Conservation (phyloP, 1,140 invertebrate species). For the Penaeus vannamei region DNA sequence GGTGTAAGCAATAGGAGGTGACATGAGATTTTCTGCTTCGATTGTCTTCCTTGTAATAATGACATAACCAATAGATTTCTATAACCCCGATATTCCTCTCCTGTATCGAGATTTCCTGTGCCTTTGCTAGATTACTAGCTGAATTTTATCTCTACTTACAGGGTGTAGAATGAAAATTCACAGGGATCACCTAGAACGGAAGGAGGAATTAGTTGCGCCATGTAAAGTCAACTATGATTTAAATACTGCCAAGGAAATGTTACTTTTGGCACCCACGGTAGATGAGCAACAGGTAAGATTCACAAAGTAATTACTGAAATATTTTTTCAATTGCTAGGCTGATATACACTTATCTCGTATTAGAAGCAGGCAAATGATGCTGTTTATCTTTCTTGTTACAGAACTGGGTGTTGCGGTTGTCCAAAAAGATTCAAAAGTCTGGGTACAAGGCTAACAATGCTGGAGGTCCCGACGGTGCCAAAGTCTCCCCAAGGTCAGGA, state of each 20-base stretch:
- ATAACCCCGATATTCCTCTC: not conserved
- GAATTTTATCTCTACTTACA: slow-evolving; percentile 71
- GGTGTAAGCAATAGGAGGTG: too few relatives aligned
- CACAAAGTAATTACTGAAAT: not conserved
- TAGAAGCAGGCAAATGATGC: not conserved
- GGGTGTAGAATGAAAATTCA: slow-evolving; percentile 97
- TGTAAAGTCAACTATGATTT: slow-evolving; percentile 96
- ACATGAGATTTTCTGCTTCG: too few relatives aligned
- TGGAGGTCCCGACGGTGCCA: slow-evolving; percentile 76
- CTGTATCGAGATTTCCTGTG: not conserved
- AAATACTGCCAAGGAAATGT: slow-evolving; percentile 90
- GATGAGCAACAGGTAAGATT: slow-evolving; percentile 82
- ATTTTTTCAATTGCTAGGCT: not conserved
- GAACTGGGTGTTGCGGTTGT: slow-evolving; percentile 90
- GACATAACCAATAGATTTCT: too few relatives aligned
- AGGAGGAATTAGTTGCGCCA: slow-evolving; percentile 85
- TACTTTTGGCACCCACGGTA: slow-evolving; percentile 85
- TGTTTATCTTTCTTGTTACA: slow-evolving; percentile 70
- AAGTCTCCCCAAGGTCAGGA: slow-evolving; percentile 79
- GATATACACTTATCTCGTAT: not conserved
- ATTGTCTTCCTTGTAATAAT: too few relatives aligned
- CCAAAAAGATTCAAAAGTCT: slow-evolving; percentile 93
- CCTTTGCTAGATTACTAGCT: not conserved
- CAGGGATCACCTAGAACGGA: slow-evolving; percentile 90
- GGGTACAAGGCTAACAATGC: slow-evolving; percentile 84